Evolutionary conservation across 1,140 invertebrate species (phyloP).

Genomic region (Heliconius nattereri): DNA sequence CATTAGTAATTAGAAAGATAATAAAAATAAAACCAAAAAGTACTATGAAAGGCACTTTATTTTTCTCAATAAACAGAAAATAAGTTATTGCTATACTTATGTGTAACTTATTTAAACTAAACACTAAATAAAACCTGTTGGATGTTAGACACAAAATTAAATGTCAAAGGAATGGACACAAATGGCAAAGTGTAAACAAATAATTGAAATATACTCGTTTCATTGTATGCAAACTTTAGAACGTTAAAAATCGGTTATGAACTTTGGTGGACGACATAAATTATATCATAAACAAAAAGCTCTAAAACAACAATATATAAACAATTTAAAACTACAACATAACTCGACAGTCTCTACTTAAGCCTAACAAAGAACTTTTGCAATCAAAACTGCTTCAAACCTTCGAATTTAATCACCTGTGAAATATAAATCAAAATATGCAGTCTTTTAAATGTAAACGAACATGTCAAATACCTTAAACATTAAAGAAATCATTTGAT

Average conservation of each 20-base stretch:
- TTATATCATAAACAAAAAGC: slow-evolving; percentile 69
- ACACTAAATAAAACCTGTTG: slow-evolving; percentile 36
- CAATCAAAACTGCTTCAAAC: slow-evolving; percentile 25
- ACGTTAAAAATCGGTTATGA: slow-evolving; percentile 42
- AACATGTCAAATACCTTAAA: slow-evolving; percentile 7
- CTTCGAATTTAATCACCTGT: slow-evolving; percentile 6
- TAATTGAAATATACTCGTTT: slow-evolving; percentile 16
- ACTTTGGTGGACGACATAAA: slow-evolving; percentile 63
- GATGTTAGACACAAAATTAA: slow-evolving; percentile 32
- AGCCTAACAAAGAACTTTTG: neutral
- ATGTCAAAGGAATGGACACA: slow-evolving; percentile 49
- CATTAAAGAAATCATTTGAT: neutral
- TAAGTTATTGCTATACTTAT: slow-evolving; percentile 61
- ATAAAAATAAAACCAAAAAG: slow-evolving; percentile 4
- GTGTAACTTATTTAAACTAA: slow-evolving; percentile 45
- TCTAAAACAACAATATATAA: slow-evolving; percentile 70
- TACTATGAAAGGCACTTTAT: slow-evolving; percentile 72
- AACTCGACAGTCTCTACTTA: slow-evolving; percentile 32
- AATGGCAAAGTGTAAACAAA: slow-evolving; percentile 24
- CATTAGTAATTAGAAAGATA: neutral
- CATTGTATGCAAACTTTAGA: slow-evolving; percentile 20
- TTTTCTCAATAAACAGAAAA: slow-evolving; percentile 63
- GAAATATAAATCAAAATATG: neutral
- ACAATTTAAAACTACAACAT: slow-evolving; percentile 62
- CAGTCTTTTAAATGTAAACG: slow-evolving; percentile 11